Conservation (phyloP, 2,888 invertebrate genomes). For the Ceramica pisi region DNA sequence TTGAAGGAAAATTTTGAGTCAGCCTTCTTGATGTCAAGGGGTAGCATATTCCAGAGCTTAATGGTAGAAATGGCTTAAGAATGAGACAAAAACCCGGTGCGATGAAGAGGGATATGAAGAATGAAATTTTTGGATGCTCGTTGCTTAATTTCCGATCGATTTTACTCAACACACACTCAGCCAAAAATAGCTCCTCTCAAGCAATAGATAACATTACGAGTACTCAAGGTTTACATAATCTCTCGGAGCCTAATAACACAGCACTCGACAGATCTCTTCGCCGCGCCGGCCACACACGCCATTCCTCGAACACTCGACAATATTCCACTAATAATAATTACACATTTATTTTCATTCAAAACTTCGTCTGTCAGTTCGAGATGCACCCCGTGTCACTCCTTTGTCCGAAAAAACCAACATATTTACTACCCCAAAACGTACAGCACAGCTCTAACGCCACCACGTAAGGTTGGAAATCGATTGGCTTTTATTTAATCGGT, state of each 20-base stretch:
- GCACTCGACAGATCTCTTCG: conserved; percentile 68
- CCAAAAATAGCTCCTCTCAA: conserved; percentile 40
- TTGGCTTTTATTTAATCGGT: conserved; percentile 31
- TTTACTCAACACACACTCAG: conserved; percentile 26
- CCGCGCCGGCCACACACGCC: conserved; percentile 77
- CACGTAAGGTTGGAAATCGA: conserved; percentile 68
- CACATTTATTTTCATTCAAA: conserved; percentile 88
- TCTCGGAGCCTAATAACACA: conserved; percentile 80
- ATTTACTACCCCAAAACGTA: conserved; percentile 35
- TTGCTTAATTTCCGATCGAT: conserved; percentile 23
- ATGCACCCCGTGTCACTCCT: conserved; percentile 87
- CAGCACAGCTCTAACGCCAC: conserved; percentile 31
- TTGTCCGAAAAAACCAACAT: conserved; percentile 74
- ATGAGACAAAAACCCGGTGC: too few relatives aligned
- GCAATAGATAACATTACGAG: conserved; percentile 36
- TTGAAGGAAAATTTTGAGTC: too few relatives aligned
- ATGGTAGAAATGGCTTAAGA: too few relatives aligned
- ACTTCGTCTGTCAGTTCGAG: conserved; percentile 84
- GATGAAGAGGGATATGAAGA: too few relatives aligned
- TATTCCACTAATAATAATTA: conserved; percentile 85
- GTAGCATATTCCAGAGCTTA: too few relatives aligned
- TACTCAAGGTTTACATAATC: conserved; percentile 57
- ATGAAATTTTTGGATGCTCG: too few relatives aligned
- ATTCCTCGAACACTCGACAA: conserved; percentile 80
- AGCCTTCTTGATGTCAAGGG: too few relatives aligned